Percentiles rank a stretch among this genome's conserved stretches.
Evolutionary conservation across 1,140 invertebrate species (phyloP).

Genomic region (Kradibia gibbosae): DNA sequence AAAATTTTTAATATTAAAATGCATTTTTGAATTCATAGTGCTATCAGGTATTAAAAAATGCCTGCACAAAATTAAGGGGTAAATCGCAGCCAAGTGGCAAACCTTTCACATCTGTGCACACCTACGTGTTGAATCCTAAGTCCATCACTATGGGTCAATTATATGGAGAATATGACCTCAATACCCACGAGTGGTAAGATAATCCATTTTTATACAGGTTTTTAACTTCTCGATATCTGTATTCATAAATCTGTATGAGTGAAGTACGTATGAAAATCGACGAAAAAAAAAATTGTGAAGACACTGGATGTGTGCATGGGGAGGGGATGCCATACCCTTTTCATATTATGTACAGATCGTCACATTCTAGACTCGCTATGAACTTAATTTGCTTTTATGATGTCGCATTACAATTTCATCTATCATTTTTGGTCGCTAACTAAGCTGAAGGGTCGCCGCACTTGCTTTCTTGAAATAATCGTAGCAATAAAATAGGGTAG

Average conservation of each 20-base stretch:
- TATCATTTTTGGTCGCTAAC: not conserved
- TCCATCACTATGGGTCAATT: conserved; percentile 88
- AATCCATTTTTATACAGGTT: not conserved
- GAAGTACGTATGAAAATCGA: not conserved
- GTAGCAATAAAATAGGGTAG: not conserved
- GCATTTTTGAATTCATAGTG: conserved; percentile 73
- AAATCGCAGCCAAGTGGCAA: conserved; percentile 78
- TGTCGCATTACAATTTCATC: not conserved
- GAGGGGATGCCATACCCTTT: not conserved
- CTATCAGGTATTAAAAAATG: conserved; percentile 79
- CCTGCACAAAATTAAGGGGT: conserved; percentile 78
- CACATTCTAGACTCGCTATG: not conserved
- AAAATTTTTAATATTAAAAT: too few relatives aligned
- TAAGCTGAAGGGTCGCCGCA: not conserved
- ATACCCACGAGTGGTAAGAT: conserved; percentile 83
- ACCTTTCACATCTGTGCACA: conserved; percentile 76
- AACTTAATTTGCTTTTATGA: not conserved
- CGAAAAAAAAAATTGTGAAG: not conserved
- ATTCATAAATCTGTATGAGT: not conserved
- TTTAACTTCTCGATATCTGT: not conserved
- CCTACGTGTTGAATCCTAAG: conserved; percentile 83
- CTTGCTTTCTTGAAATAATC: not conserved
- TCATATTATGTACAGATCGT: not conserved
- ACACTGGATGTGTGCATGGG: not conserved
- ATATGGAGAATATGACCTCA: conserved; percentile 86